These are phyloP conservation scores for Lasius platythorax DNA, from an alignment of 2,888 invertebrate genomes.

Conservation along the genomic window DNA sequence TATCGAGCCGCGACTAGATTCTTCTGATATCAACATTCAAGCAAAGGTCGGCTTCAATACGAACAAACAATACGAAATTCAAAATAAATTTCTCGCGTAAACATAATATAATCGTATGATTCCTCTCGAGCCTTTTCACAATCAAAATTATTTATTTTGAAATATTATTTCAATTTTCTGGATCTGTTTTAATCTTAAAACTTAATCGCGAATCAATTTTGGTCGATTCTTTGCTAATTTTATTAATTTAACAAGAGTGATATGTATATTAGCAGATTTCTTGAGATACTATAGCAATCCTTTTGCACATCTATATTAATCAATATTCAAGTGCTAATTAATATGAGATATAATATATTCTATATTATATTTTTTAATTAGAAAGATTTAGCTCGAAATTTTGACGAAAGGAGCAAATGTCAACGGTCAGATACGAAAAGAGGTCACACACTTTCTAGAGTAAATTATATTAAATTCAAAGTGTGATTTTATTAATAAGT, in stretches of 20 bases:
- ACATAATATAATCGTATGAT: neutral
- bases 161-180: neutral
- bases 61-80: slow-evolving; percentile 52
- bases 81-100: neutral
- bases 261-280: neutral
- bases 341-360: too few species aligned
- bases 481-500: neutral
- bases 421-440: neutral
- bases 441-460: neutral
- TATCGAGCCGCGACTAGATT: slow-evolving; percentile 55
- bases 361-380: neutral
- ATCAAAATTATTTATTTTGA: neutral
- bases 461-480: slow-evolving; percentile 1
- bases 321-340: neutral
- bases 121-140: neutral
- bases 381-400: neutral
- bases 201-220: neutral
- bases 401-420: neutral
- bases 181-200: neutral
- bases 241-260: neutral
- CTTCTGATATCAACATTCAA: slow-evolving; percentile 72
- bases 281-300: neutral
- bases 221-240: neutral
- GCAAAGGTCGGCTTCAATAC: slow-evolving; percentile 64
- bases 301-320: neutral